Evolutionary conservation across 2,888 invertebrate species (phyloP), one percentile per base, ranked within the genome.

Genomic region (Protula sp.): DNA sequence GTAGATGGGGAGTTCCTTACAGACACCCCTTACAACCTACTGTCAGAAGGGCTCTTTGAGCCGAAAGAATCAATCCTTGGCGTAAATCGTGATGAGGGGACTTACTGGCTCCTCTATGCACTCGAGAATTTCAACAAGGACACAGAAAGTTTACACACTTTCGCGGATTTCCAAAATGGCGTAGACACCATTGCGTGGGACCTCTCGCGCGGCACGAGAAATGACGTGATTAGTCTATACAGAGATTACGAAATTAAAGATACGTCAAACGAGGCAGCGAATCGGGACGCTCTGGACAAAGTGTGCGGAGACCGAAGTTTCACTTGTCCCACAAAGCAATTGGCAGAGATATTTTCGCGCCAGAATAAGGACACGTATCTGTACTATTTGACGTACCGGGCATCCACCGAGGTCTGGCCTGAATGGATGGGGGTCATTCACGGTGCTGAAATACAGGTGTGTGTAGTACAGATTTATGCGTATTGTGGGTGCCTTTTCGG

Each of bases 291-390:
- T 27, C 83, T 92, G 58, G 92, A 92, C 78, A 65, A 64, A 48
- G 90, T 94, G 86, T 91, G 93, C 47, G 94, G 94, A 24, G 94
- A 94, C 78, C 91, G 91, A 74, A 92, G 92, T 76, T 94, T 94
- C 81, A 92, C 92, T 29, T 94, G 94, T 82, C 69, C 69, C 22
- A 90, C 90, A 77, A 92, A 94, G 56, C 92, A 94, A 80, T 89
- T 94, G 80, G 91, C 94, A 30, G 87, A 89, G 73, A 85, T 88
- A 54, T 93, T 92, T 78, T 24, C 54, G 2, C 48, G 54, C 29
- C 89, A 89, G 61, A 92, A 92, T 19, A 91, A 91, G 80, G 89
- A 89, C 76, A 92, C 62, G 29, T 67, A 70, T 56, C 64, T 65
- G 55, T 70, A 70, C 56, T 63, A 70, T 55, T 59, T 70, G n/a